These are phyloP conservation scores for Diplogasteroides magnus DNA, from an alignment of 1,140 invertebrate species.

Conservation along the genomic window DNA sequence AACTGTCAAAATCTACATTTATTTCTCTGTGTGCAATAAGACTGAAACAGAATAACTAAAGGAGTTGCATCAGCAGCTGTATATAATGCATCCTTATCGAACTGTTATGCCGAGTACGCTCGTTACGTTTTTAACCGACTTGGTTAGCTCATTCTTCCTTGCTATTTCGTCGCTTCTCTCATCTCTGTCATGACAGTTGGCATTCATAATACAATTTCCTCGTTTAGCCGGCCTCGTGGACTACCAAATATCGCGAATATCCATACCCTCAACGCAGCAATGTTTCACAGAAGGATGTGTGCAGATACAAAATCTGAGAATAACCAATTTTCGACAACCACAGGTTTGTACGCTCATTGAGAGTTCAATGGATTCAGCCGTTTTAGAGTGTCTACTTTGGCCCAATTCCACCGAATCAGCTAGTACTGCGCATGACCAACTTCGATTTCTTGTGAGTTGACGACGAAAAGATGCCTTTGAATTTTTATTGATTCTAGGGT, in stretches of 20 bases:
- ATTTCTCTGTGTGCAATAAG: neutral
- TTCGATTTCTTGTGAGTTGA: slow-evolving; percentile 33
- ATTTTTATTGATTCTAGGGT: neutral
- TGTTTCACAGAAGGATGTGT: slow-evolving; percentile 38
- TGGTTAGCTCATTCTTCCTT: no score
- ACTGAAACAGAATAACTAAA: neutral
- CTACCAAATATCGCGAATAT: slow-evolving; percentile 26
- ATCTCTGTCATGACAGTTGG: no score
- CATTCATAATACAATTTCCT: no score
- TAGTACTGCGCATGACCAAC: slow-evolving; percentile 24
- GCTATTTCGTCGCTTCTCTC: no score
- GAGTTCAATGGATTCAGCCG: neutral
- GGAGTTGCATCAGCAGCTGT: neutral
- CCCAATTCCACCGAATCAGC: slow-evolving; percentile 29
- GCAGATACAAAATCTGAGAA: slow-evolving; percentile 29
- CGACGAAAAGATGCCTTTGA: slow-evolving; percentile 14
- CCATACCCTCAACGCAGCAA: slow-evolving; percentile 24
- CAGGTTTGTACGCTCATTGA: neutral
- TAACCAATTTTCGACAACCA: slow-evolving; percentile 33
- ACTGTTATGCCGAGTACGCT: no score
- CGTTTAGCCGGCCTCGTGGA: slow-evolving; percentile 27
- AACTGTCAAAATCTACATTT: neutral
- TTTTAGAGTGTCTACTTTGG: slow-evolving; percentile 15
- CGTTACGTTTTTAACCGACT: no score
- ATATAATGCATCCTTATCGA: neutral